phyloP scores from a whole-genome alignment of 1,140 invertebrate genomes.

The Oscheius sp. region DNA sequence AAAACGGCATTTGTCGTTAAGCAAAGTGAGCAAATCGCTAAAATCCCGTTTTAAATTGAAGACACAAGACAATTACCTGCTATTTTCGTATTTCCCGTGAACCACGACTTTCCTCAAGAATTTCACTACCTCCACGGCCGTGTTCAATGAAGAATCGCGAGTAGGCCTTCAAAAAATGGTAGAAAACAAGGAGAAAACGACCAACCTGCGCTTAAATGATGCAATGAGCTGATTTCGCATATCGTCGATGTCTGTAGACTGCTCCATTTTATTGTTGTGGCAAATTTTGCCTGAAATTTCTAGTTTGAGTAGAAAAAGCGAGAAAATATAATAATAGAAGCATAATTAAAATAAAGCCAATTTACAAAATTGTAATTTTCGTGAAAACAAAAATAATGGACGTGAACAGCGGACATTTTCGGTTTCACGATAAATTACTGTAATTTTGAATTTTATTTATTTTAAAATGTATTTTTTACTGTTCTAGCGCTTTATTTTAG shows the following conservation, averaged over 20 bases:
- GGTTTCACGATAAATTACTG: too few species aligned
- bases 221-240: not conserved
- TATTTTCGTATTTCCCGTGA: constrained; percentile 7
- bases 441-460: too few species aligned
- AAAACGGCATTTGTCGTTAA: not conserved
- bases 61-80: not conserved
- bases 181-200: not conserved
- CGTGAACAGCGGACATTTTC: too few species aligned
- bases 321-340: too few species aligned
- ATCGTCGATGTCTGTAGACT: not conserved
- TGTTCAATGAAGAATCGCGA: not conserved
- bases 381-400: too few species aligned
- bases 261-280: not conserved
- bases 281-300: too few species aligned
- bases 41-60: not conserved
- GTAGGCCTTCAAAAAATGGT: not conserved
- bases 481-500: too few species aligned
- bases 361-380: too few species aligned
- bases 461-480: too few species aligned
- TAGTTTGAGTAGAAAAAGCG: too few species aligned
- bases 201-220: not conserved
- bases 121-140: not conserved
- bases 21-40: not conserved
- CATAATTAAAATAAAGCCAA: too few species aligned
- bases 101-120: not conserved